Base-by-base conservation (phyloP, 2,113 vertebrate genomes). In the Perca flavescens region DNA sequence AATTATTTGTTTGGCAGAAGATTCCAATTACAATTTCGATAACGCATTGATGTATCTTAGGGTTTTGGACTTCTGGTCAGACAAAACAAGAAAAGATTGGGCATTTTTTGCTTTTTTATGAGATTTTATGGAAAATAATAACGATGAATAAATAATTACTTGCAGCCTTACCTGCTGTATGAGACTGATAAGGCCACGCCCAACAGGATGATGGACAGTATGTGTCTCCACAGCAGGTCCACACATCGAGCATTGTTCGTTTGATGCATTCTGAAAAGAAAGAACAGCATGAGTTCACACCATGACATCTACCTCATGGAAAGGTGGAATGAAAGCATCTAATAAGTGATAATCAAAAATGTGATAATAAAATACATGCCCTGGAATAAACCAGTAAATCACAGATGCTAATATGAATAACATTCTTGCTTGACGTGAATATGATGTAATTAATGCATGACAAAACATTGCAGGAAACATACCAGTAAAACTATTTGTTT, bases 181-280 rank as follows among this genome's bases (percentile, higher is more conserved):
- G 98, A 99, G 86, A 99, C 98, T 25, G 96, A 96, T 83, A 97
- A 95, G 90, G 98, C 97, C 61, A 94, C 90, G 53, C 96, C 96
- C 92, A 99, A 92, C 84, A 99, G 96, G 87, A 96, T 93, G 88
- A 99, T 91, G 80, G 98, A 99, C 83, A 99, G 95, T 89, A 99
- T 85, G 4, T 99, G 98, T 94, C 98, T 96, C 98, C 98, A 99
- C 66, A 99, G 95, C 92, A 99, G 91, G 93, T 99, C 98, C 95
- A 99, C 95, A 95, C 98, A 99, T 80, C 97, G 97, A 69, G 98
- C 98, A 22, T 99, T 99, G 96, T 99, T 99, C 72, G 98, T 99
- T 93, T 99, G 98, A 95, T 99, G 98, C 98, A 99, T 99, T 96
- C 98, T 99, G 77, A 65, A 79, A 79, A 67, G 86, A 91, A 73